Evolutionary conservation across 2,888 invertebrate genomes (phyloP), one percentile per base, ranked within the genome.

Genomic region (Drosophila niveifrons): DNA sequence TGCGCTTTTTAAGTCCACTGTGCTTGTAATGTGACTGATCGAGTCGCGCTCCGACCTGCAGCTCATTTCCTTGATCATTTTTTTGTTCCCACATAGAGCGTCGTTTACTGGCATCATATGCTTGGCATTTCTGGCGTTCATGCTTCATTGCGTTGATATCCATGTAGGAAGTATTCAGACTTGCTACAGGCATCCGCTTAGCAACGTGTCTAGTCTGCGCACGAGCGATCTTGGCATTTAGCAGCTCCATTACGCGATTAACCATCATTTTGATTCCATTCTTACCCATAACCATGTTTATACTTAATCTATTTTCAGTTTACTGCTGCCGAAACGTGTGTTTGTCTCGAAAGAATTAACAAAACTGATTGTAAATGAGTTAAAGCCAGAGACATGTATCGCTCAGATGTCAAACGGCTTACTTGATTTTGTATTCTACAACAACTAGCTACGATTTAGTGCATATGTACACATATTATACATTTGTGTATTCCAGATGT

Each of bases 21-120:
- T 65, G 73, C 15, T 80, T 78, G 13, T 90, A 91, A 44, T 88
- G 81, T 0, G 80, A 57, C 0, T 80, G 73, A 65, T 91, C 92
- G 48, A 89, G 73, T 1, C 83, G 81, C 0, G 51, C 15, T 3
- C 23, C 29, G 10, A 50, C 23, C 0, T 50, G 1, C 0, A 8
- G 2, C 6, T 8, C 17, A 9, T 1, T 34, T 2, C 17, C 11
- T 10, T 43, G 44, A 10, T 31, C 28, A n/a, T 17, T 8, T 1
- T 65, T 51, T 57, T 71, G 72, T 47, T 86, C 64, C 83, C 83
- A 83, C 82, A 81, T 83, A 6, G 86, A 83, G 0, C 70, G 75
- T 11, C 18, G 55, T 10, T 86, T 82, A 41, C 58, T 72, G 4
- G 43, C 63, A 9, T 70, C 13, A 43, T 82, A 82, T 4, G 51